Conservation (phyloP, 2,888 invertebrate genomes). For the Tachina grossa region DNA sequence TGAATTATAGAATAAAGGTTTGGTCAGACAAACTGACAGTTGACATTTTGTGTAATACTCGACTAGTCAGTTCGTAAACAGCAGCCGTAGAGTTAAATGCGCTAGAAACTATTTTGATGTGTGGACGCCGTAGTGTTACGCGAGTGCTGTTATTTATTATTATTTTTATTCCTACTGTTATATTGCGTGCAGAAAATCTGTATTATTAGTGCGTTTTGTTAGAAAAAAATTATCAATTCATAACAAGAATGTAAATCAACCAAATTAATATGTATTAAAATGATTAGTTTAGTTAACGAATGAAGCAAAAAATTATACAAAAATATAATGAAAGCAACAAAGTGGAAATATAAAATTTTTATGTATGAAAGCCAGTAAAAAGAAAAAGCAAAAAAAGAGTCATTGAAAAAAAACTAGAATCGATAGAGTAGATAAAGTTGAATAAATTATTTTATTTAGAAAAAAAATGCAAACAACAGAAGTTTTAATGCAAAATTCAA, state of each 20-base stretch:
- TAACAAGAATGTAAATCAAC: slow-evolving; percentile 20
- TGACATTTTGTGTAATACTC: slow-evolving; percentile 48
- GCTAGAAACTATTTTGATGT: slow-evolving; percentile 17
- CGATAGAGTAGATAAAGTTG: slow-evolving; percentile 37
- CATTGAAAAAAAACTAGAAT: slow-evolving; percentile 26
- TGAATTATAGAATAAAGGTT: neutral
- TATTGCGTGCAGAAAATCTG: slow-evolving; percentile 40
- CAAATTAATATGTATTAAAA: slow-evolving; percentile 19
- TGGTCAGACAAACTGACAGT: slow-evolving; percentile 25
- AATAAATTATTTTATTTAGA: slow-evolving; percentile 22
- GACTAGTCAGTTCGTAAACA: slow-evolving; percentile 63
- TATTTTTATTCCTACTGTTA: slow-evolving; percentile 29
- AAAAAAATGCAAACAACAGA: slow-evolving; percentile 2
- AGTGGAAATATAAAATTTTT: slow-evolving; percentile 15
- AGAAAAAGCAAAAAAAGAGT: slow-evolving; percentile 20
- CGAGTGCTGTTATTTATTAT: slow-evolving; percentile 63
- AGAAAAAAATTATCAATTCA: slow-evolving; percentile 13
- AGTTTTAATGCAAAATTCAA: neutral
- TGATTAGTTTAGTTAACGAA: slow-evolving; percentile 27
- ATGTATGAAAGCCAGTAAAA: slow-evolving; percentile 32
- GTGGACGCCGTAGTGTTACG: slow-evolving; percentile 41
- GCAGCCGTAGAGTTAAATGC: slow-evolving; percentile 65
- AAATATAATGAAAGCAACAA: slow-evolving; percentile 10
- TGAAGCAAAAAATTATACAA: slow-evolving; percentile 13
- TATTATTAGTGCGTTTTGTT: slow-evolving; percentile 28